Evolutionary conservation across 2,113 vertebrate species (phyloP).

Genomic region (Leiothrix lutea): DNA sequence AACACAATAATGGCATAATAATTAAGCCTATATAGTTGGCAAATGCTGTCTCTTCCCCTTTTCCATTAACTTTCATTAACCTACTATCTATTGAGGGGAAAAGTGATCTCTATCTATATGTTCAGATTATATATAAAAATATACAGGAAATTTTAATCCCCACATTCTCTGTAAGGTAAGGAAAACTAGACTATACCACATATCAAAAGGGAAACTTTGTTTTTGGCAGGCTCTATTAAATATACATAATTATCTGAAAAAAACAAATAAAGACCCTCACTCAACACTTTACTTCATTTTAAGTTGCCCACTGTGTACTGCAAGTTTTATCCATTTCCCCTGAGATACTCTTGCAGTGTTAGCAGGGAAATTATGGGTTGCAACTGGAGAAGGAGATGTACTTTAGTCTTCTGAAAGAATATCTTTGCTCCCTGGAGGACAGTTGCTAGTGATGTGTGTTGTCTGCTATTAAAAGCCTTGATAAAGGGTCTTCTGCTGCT

Average conservation of each 20-base stretch:
- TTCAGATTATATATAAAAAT: neutral
- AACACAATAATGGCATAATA: neutral
- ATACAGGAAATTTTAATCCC: neutral
- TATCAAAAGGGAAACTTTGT: neutral
- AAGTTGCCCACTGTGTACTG: neutral
- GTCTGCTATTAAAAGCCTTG: neutral
- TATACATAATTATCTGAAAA: neutral
- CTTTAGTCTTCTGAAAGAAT: neutral
- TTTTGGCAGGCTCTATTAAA: neutral
- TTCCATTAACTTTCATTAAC: neutral
- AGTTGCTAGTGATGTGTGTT: neutral
- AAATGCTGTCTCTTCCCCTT: neutral
- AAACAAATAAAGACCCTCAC: neutral
- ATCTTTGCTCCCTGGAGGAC: neutral
- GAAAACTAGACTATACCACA: neutral
- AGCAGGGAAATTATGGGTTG: neutral
- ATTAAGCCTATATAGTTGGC: neutral
- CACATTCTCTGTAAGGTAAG: neutral
- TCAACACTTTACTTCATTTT: neutral
- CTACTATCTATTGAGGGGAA: neutral
- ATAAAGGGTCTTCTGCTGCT: neutral
- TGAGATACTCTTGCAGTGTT: neutral
- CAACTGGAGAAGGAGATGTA: neutral
- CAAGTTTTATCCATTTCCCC: neutral
- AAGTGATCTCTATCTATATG: neutral